A percentile compares a stretch with the other conserved stretches of the same genome.
Conservation (phyloP, 2,113 vertebrate genomes). For the Periophthalmodon schlosseri region DNA sequence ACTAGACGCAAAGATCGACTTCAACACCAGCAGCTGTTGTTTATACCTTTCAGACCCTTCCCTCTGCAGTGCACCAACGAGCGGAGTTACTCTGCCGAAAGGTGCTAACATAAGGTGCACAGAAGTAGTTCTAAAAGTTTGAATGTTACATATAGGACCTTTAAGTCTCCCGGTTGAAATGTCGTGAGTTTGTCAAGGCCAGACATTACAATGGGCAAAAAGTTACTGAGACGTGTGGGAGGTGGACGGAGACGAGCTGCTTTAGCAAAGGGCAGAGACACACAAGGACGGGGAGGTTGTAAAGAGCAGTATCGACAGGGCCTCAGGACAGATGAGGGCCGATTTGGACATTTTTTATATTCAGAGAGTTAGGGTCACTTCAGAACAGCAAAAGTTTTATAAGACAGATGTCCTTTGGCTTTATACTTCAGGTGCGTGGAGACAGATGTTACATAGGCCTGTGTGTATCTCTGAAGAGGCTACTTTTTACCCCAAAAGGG, state of each 20-base stretch:
- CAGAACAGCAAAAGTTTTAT: not conserved
- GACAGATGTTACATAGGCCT: not conserved
- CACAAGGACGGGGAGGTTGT: conserved; percentile 17
- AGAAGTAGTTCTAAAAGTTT: too few species aligned
- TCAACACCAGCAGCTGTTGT: too few species aligned
- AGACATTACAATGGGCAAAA: conserved; percentile 2
- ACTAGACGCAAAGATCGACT: too few species aligned
- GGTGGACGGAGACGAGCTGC: conserved; percentile 44
- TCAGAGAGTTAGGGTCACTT: not conserved
- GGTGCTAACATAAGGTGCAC: too few species aligned
- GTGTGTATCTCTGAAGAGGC: too few species aligned
- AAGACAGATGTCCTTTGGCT: not conserved
- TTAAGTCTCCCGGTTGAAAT: not conserved
- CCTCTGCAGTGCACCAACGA: too few species aligned
- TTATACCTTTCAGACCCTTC: too few species aligned
- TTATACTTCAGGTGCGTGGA: not conserved
- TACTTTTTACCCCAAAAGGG: too few species aligned
- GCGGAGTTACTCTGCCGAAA: too few species aligned
- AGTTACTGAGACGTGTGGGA: conserved; percentile 11
- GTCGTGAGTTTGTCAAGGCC: not conserved
- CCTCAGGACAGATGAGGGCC: not conserved
- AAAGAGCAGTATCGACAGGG: conserved; percentile 8
- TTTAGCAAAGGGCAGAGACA: not conserved
- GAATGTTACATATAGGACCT: too few species aligned
- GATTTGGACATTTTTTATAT: not conserved